A percentile compares a stretch with the other conserved stretches of the same genome.
Evolutionary conservation across 2,888 invertebrate genomes (phyloP).

Genomic region (Panorpa germanica): DNA sequence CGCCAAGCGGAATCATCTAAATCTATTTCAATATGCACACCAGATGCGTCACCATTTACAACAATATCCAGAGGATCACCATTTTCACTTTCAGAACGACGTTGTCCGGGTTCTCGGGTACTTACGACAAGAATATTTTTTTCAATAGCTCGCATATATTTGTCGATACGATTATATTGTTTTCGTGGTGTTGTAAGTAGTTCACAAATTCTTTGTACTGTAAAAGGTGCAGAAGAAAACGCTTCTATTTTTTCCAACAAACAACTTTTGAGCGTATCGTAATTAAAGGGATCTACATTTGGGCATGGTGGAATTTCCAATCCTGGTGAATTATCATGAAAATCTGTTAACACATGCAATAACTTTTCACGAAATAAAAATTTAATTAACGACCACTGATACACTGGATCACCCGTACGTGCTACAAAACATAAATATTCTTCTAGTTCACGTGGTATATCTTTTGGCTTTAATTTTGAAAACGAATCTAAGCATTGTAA

Average conservation of each 20-base stretch:
- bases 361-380: constrained; percentile 77
- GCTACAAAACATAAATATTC: constrained; percentile 81
- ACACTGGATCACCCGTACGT: constrained; percentile 84
- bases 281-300: constrained; percentile 81
- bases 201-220: constrained; percentile 90
- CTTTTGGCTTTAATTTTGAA: constrained; percentile 54
- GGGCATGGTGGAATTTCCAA: constrained; percentile 72
- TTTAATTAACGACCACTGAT: constrained; percentile 79
- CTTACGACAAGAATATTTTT: constrained; percentile 83
- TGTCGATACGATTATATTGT: constrained; percentile 90
- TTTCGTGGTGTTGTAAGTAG: constrained; percentile 76
- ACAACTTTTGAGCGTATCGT: constrained; percentile 71
- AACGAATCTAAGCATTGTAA: constrained; percentile 70
- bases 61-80: constrained; percentile 40
- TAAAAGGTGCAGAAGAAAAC: constrained; percentile 84
- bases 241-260: constrained; percentile 64
- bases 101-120: constrained; percentile 46
- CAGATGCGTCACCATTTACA: constrained; percentile 38
- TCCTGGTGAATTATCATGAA: constrained; percentile 59
- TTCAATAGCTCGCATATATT: constrained; percentile 92
- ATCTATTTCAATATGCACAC: constrained; percentile 32
- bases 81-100: constrained; percentile 42
- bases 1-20: neutral
- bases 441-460: constrained; percentile 75
- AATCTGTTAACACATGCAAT: constrained; percentile 69